Evolutionary conservation across 2,797 vertebrate genomes (phyloP).

Genomic region (Enteromius unitaeniatus): DNA sequence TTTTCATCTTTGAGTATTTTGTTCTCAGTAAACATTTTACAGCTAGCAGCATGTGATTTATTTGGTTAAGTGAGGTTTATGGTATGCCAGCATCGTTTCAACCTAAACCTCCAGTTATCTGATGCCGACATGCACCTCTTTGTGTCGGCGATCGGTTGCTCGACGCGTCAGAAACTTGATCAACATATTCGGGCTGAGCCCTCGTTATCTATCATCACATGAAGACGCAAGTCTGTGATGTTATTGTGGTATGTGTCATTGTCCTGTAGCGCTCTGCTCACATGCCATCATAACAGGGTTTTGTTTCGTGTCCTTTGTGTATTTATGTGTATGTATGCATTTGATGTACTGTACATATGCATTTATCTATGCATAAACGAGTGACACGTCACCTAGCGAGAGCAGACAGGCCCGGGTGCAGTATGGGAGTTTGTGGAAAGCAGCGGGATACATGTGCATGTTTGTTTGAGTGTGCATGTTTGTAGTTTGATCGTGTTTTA

Average conservation of each 20-base stretch:
- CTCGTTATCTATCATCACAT: constrained; percentile 1
- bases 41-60: constrained; percentile 2
- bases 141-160: neutral
- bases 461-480: constrained; percentile 39
- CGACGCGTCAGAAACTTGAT: constrained; percentile 2
- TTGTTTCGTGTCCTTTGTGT: constrained; percentile 40
- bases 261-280: constrained; percentile 39
- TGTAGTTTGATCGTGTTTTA: constrained; percentile 44
- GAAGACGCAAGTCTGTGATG: constrained; percentile 4
- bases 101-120: neutral
- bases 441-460: constrained; percentile 48
- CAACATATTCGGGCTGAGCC: constrained; percentile 8
- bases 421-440: constrained; percentile 15
- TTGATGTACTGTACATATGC: constrained; percentile 51
- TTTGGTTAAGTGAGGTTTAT: neutral
- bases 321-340: constrained; percentile 45
- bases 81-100: neutral
- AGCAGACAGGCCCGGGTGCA: neutral
- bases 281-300: constrained; percentile 54
- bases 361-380: constrained; percentile 58
- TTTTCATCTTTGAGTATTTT: constrained; percentile 9
- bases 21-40: neutral
- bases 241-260: constrained; percentile 19
- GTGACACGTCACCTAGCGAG: constrained; percentile 37
- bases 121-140: neutral